Base-by-base conservation (phyloP, 2,888 invertebrate genomes). In the Brenthis ino region DNA sequence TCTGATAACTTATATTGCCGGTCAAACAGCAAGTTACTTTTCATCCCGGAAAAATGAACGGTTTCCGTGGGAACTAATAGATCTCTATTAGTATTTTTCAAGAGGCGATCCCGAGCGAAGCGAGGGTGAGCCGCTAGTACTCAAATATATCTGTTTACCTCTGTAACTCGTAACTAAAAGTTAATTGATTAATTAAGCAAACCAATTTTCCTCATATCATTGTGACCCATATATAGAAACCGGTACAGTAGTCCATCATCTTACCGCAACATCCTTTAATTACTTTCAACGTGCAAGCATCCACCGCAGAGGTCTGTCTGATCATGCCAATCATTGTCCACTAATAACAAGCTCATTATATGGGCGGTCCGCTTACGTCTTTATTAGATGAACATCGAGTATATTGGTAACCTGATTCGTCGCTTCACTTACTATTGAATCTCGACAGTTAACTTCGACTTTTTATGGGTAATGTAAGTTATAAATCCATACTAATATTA, bases 281-380 rank as follows among this genome's bases (percentile, higher is more conserved):
- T 53, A 57, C 63, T 57, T 53, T 57, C 51, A 50, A 47, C 68
- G 57, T 64, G 56, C 58, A 71, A 51, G 66, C 70, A 53, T 50
- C 61, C 61, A 70, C 72, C 70, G 71, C 67, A 71, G 72, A 76
- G 75, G 78, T 78, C 72, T 70, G 78, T 78, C 72, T 70, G 75
- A 74, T 74, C 77, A 77, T 75, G 72, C 73, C 77, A 79, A 81
- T 81, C 74, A 76, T 77, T 66, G 75, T 70, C 50, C 67, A 72
- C 75, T 83, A 79, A 82, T 80, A 78, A 80, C 75, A 76, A 65
- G 77, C 78, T 80, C 80, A 79, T 83, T 81, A 80, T 74, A 74
- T 76, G 76, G 74, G 77, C 77, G 77, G 78, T 69, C 74, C 75
- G 67, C 72, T 76, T 76, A 84, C 76, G 72, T 77, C 82, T 84